These are phyloP conservation scores for Stenichneumon culpator DNA, from an alignment of 2,888 invertebrate genomes.

Conservation along the genomic window DNA sequence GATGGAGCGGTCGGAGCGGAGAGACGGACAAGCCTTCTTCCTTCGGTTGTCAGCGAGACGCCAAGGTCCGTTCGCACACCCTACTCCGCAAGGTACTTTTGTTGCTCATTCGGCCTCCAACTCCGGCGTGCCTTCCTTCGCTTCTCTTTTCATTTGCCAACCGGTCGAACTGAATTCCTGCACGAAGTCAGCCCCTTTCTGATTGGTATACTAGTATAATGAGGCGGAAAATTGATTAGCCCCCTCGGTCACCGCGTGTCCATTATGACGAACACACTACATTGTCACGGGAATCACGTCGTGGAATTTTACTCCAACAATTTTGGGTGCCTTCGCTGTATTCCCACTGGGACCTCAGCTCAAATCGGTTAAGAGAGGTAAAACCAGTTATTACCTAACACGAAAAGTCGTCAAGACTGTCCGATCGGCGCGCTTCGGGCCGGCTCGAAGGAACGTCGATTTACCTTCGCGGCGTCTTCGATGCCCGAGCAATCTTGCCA, in stretches of 20 bases:
- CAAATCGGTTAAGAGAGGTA: neutral
- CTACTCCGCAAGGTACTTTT: constrained; percentile 15
- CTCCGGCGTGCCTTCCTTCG: constrained; percentile 36
- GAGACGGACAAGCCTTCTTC: constrained; percentile 7
- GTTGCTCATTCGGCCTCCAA: constrained; percentile 56
- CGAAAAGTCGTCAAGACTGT: neutral
- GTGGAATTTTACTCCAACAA: neutral
- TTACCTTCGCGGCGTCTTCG: neutral
- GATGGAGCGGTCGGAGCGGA: constrained; percentile 1
- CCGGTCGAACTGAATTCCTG: constrained; percentile 38
- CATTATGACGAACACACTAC: neutral
- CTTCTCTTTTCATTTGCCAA: constrained; percentile 46
- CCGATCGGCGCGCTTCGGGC: neutral
- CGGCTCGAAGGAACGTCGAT: neutral
- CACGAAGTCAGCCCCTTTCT: neutral
- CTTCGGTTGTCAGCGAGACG: constrained; percentile 29
- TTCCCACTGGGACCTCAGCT: neutral
- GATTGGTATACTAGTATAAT: constrained; percentile 13
- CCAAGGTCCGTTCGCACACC: constrained; percentile 32
- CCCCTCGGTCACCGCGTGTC: neutral
- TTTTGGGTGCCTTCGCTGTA: neutral
- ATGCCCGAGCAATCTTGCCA: too few relatives aligned
- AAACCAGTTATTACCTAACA: constrained; percentile 16
- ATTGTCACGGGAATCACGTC: constrained; percentile 19
- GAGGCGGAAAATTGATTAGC: constrained; percentile 22